phyloP scores from a whole-genome alignment of 2,113 vertebrate genomes.

The Cinclus cinclus region DNA sequence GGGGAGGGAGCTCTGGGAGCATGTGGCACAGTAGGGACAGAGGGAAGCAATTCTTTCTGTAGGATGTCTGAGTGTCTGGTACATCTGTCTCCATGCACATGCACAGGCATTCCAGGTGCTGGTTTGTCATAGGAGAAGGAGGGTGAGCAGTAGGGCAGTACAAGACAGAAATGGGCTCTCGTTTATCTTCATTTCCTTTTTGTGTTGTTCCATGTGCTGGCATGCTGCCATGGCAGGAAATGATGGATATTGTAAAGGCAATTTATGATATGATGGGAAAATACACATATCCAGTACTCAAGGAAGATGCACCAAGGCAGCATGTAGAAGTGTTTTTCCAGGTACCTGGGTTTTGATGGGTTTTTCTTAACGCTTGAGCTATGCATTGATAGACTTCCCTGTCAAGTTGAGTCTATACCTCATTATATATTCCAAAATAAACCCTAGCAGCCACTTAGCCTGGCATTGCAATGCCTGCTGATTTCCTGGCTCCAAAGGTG shows the following conservation, averaged over 20 bases:
- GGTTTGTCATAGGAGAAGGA: background rate
- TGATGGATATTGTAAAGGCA: conserved; percentile 95
- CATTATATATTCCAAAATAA: background rate
- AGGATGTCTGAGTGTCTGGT: background rate
- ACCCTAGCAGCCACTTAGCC: background rate
- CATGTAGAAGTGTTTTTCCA: conserved; percentile 97
- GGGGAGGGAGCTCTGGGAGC: background rate
- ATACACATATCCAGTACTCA: conserved; percentile 92
- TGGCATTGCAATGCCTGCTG: background rate
- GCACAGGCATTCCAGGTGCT: background rate
- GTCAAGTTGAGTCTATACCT: background rate
- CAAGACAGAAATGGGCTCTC: background rate
- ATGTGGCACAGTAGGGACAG: rapidly evolving
- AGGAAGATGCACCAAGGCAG: conserved; percentile 89
- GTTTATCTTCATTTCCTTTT: background rate
- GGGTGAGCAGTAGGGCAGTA: background rate
- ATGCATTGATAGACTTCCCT: background rate
- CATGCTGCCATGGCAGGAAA: conserved; percentile 78
- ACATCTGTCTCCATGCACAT: background rate
- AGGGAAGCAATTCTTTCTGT: background rate
- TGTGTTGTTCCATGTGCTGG: background rate
- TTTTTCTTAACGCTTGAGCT: background rate
- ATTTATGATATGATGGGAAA: conserved; percentile 99
- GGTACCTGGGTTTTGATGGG: conserved; percentile 65
- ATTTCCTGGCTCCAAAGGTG: background rate